Conservation (phyloP, 2,888 invertebrate species). For the Pterostichus madidus region DNA sequence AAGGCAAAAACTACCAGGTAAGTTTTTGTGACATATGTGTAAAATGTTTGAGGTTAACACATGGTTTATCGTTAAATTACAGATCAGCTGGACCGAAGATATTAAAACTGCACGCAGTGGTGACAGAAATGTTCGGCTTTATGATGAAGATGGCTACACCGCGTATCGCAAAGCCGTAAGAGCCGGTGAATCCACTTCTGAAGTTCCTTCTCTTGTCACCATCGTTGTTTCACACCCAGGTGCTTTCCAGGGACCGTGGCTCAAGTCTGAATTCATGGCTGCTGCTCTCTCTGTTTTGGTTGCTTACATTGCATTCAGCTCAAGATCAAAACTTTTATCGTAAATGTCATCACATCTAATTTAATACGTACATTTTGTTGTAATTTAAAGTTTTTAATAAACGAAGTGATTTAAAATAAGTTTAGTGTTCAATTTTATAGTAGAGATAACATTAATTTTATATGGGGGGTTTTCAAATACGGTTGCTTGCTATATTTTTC, state of each 20-base stretch:
- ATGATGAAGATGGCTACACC: conserved; percentile 96
- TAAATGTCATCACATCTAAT: conserved; percentile 75
- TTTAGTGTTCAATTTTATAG: too few relatives aligned
- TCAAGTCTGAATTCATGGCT: conserved; percentile 95
- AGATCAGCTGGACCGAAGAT: conserved; percentile 97
- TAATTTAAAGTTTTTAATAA: conserved; percentile 59
- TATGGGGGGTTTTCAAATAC: too few relatives aligned
- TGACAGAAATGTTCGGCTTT: conserved; percentile 88
- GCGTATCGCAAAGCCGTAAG: conserved; percentile 90
- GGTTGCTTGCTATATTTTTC: too few relatives aligned
- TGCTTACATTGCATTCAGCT: conserved; percentile 92
- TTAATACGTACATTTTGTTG: conserved; percentile 47
- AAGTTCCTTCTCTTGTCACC: conserved; percentile 85
- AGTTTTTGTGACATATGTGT: conserved; percentile 72
- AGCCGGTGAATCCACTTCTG: conserved; percentile 83
- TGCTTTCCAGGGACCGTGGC: conserved; percentile 94
- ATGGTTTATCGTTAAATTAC: conserved; percentile 67
- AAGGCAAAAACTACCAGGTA: conserved; percentile 91
- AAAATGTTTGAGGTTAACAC: conserved; percentile 44
- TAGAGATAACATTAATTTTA: too few relatives aligned
- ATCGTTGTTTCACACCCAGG: conserved; percentile 87
- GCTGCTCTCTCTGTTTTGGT: conserved; percentile 87
- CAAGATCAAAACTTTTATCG: conserved; percentile 88
- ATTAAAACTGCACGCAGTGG: conserved; percentile 90
- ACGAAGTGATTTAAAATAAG: conserved; percentile 7